Evolutionary conservation across 2,888 invertebrate species (phyloP).

Genomic region (Trichogramma evanescens): DNA sequence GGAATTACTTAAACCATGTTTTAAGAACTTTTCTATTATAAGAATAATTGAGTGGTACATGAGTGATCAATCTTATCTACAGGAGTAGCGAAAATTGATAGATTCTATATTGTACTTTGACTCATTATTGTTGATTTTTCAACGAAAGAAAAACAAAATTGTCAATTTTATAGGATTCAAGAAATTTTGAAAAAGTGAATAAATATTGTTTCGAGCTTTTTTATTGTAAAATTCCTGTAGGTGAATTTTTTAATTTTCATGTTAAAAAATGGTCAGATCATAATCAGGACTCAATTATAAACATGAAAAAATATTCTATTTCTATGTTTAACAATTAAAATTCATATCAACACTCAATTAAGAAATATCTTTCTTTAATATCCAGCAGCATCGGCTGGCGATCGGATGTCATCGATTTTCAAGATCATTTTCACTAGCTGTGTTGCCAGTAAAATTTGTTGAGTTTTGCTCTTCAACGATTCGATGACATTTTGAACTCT

Average conservation of each 20-base stretch:
- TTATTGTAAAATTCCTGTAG: no score
- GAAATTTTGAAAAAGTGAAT: neutral
- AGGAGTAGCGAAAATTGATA: neutral
- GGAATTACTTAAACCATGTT: neutral
- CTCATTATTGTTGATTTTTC: neutral
- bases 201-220: no score
- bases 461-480: constrained; percentile 92
- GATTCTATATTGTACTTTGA: no score
- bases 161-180: neutral
- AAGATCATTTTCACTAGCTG: constrained; percentile 99
- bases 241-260: neutral
- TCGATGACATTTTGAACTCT: constrained; percentile 91
- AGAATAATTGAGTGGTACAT: neutral
- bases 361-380: constrained; percentile 10
- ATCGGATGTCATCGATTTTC: constrained; percentile 94
- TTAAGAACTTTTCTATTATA: neutral
- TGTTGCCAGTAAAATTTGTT: constrained; percentile 92
- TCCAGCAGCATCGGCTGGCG: constrained; percentile 41
- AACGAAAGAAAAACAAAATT: neutral
- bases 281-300: no score
- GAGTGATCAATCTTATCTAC: neutral
- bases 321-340: constrained; percentile 10
- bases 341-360: no score
- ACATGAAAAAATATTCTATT: constrained; percentile 12
- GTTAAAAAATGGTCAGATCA: constrained; percentile 1